Evolutionary conservation across 2,888 invertebrate genomes (phyloP).

Genomic region (Andrena hattorfiana): DNA sequence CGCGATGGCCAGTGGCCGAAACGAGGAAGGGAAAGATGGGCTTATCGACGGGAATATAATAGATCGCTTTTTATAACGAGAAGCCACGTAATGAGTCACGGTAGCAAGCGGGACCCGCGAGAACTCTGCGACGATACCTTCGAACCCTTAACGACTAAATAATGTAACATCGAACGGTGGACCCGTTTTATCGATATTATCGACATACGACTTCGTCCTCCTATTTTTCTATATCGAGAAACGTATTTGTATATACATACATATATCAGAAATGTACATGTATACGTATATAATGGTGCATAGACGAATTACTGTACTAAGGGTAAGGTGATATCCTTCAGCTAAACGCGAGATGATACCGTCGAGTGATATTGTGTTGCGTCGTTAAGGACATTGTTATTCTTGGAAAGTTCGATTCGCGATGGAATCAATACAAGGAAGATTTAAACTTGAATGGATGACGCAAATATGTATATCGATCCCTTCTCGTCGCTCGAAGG

Average conservation of each 20-base stretch:
- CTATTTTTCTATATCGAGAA: slow-evolving; percentile 53
- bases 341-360: neutral
- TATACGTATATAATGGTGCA: slow-evolving; percentile 15
- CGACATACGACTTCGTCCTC: slow-evolving; percentile 23
- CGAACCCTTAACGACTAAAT: slow-evolving; percentile 25
- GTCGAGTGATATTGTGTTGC: neutral
- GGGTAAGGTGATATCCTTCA: neutral
- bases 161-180: slow-evolving; percentile 29
- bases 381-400: neutral
- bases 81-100: neutral
- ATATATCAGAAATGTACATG: slow-evolving; percentile 23
- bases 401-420: neutral
- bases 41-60: slow-evolving; percentile 3
- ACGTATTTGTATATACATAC: slow-evolving; percentile 38
- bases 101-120: neutral
- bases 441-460: slow-evolving; percentile 2
- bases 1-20: neutral
- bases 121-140: slow-evolving; percentile 8
- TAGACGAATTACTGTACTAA: slow-evolving; percentile 3
- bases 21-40: neutral
- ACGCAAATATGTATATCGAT: slow-evolving; percentile 1
- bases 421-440: slow-evolving; percentile 16
- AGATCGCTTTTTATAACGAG: neutral
- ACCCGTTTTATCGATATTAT: slow-evolving; percentile 15
- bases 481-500: neutral